Evolutionary conservation across 2,797 vertebrate species (phyloP).

Genomic region (Sorex maritimensis): DNA sequence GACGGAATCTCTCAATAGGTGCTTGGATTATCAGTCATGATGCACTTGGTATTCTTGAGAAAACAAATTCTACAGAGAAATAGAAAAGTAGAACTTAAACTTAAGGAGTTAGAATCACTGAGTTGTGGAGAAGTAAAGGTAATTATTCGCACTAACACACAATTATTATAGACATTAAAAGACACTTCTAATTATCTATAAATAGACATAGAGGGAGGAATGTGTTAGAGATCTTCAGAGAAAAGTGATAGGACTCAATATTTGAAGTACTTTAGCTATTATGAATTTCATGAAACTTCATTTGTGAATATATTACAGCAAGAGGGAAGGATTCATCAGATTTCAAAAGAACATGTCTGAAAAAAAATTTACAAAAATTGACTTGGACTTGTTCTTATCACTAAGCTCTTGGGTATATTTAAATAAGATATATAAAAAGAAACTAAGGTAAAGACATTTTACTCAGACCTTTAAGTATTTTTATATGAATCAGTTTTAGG

Average conservation of each 20-base stretch:
- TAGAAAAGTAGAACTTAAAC: background rate
- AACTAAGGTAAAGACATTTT: slow-evolving; percentile 74
- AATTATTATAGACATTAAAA: slow-evolving; percentile 43
- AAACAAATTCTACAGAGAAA: background rate
- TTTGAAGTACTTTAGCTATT: slow-evolving; percentile 66
- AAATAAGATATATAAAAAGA: slow-evolving; percentile 65
- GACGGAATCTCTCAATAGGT: background rate
- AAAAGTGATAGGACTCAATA: slow-evolving; percentile 74
- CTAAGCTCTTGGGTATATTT: slow-evolving; percentile 71
- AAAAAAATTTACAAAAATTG: slow-evolving; percentile 68
- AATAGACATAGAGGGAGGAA: slow-evolving; percentile 60
- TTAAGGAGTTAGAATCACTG: background rate
- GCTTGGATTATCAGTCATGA: background rate
- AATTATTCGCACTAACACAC: slow-evolving; percentile 13
- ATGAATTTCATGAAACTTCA: slow-evolving; percentile 74
- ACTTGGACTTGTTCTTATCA: slow-evolving; percentile 67
- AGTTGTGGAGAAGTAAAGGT: background rate
- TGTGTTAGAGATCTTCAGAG: slow-evolving; percentile 58
- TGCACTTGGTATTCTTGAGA: background rate
- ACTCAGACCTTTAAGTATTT: slow-evolving; percentile 55
- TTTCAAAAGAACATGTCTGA: slow-evolving; percentile 66
- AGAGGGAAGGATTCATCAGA: slow-evolving; percentile 69
- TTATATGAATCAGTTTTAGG: slow-evolving; percentile 69
- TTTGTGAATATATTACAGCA: slow-evolving; percentile 81
- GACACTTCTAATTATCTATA: slow-evolving; percentile 43